phyloP scores from a whole-genome alignment of 2,113 vertebrate genomes.

The Setophaga coronata region DNA sequence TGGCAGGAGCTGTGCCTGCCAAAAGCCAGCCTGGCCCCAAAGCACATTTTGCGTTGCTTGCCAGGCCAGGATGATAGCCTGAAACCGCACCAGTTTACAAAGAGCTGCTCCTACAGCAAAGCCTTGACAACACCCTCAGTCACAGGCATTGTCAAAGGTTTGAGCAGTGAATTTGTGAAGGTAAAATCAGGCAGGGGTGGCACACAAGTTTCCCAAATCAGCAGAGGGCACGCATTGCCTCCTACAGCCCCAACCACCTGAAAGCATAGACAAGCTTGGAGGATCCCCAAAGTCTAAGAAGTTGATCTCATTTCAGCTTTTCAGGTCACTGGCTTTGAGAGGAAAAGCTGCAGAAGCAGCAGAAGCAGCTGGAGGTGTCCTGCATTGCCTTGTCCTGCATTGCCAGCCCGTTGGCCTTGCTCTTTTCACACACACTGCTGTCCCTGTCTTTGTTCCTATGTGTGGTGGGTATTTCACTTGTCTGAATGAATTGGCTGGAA shows the following conservation, averaged over 20 bases:
- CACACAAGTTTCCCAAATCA: not conserved
- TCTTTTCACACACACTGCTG: not conserved
- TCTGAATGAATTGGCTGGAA: not conserved
- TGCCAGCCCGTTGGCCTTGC: not conserved
- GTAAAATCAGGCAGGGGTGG: not conserved
- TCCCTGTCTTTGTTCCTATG: not conserved
- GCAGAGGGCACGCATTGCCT: not conserved
- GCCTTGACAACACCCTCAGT: not conserved
- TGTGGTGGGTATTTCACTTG: not conserved
- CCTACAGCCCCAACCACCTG: not conserved
- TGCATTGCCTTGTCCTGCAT: not conserved
- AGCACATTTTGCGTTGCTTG: not conserved
- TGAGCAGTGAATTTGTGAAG: not conserved
- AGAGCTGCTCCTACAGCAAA: not conserved
- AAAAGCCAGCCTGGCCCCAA: not conserved
- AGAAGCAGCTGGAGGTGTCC: not conserved
- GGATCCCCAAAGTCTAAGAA: not conserved
- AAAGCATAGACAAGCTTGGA: accelerated
- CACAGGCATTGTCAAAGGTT: not conserved
- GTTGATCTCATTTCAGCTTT: not conserved
- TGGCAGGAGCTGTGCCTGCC: not conserved
- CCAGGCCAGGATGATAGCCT: not conserved
- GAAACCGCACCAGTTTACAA: accelerated
- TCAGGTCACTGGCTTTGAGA: not conserved
- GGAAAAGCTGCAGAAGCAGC: not conserved